A percentile compares a stretch with the other conserved stretches of the same genome.
Conservation (phyloP, 1,140 invertebrate genomes). For the Drosophila sulfurigaster region DNA sequence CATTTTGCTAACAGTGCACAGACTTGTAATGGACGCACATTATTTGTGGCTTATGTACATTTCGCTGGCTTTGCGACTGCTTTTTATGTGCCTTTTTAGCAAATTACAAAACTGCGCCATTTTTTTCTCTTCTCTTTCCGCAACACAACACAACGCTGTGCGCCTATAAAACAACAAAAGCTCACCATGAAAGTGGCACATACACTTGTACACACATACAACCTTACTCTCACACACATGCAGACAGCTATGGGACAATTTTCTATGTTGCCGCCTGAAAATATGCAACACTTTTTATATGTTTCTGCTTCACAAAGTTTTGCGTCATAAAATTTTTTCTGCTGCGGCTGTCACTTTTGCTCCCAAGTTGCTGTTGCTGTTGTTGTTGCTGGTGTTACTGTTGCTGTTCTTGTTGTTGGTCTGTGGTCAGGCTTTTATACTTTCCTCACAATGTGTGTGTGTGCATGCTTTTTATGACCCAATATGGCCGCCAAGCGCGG, state of each 20-base stretch:
- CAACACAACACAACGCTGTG: conserved; percentile 45
- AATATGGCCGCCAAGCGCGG: conserved; percentile 77
- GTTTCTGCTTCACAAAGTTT: conserved; percentile 82
- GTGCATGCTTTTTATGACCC: conserved; percentile 78
- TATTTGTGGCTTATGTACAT: conserved; percentile 37
- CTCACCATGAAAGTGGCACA: conserved; percentile 36
- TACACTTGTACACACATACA: neutral
- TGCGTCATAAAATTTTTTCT: conserved; percentile 80
- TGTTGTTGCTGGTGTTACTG: conserved; percentile 43
- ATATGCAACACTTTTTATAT: conserved; percentile 83
- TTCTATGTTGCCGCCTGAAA: conserved; percentile 63
- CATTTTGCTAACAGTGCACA: conserved; percentile 24
- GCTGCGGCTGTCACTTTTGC: conserved; percentile 76
- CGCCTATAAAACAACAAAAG: conserved; percentile 68
- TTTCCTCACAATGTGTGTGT: conserved; percentile 37
- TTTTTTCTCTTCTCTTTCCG: conserved; percentile 50
- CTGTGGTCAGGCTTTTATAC: conserved; percentile 70
- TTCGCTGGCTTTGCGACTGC: conserved; percentile 59
- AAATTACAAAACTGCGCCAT: conserved; percentile 80
- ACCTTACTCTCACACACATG: conserved; percentile 27
- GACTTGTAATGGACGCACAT: conserved; percentile 13
- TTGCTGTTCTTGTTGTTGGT: conserved; percentile 50
- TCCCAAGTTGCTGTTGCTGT: conserved; percentile 54
- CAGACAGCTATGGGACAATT: conserved; percentile 39
- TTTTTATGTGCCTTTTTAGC: conserved; percentile 77